Base-by-base conservation (phyloP, 2,797 vertebrate genomes). In the Paedocypris micromegethes region DNA sequence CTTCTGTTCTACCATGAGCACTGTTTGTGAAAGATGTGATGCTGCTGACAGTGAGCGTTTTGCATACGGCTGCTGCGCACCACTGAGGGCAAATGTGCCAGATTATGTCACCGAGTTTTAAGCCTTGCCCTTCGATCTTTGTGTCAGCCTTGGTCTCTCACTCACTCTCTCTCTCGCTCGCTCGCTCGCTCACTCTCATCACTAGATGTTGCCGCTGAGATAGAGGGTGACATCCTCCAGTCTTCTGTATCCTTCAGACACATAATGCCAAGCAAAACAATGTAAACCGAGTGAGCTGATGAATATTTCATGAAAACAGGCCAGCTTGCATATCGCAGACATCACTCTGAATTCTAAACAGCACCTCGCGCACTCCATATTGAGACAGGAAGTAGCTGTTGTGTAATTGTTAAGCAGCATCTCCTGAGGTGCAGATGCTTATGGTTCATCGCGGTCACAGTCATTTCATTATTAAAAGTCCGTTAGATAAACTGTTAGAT, bases 231-330 rank as follows among this genome's bases (percentile, higher is more conserved):
- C 63, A 68, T 68, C 53, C 55, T 53, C 40, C 4, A 39, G n/a
- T 41, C 64, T 72, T 58, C 68, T 63, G 58, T 70, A 61, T 71
- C 66, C 55, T 61, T 61, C 76, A 62, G 78, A 72, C 75, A 80
- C 76, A 78, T 52, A 72, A 77, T 85, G 82, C 62, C 70, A 52
- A 74, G 74, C 77, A 77, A 85, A 85, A 85, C 66, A 81, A 84
- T 77, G 74, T 77, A 82, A 78, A 57, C 64, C 53, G 53, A 41
- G 55, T 75, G 56, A 74, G 40, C 49, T 59, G 68, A 81, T 89
- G 74, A 79, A 88, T 88, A 79, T 87, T 89, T 86, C 83, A 90
- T 88, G 79, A 84, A 67, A 66, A 66, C 73, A 47, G 66, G 46
- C 43, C 40, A 5, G 66, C 70, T 73, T n/a, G 66, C 70, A 75